These are phyloP conservation scores for Cantharis lateralis DNA, from an alignment of 2,888 invertebrate genomes.

Conservation along the genomic window DNA sequence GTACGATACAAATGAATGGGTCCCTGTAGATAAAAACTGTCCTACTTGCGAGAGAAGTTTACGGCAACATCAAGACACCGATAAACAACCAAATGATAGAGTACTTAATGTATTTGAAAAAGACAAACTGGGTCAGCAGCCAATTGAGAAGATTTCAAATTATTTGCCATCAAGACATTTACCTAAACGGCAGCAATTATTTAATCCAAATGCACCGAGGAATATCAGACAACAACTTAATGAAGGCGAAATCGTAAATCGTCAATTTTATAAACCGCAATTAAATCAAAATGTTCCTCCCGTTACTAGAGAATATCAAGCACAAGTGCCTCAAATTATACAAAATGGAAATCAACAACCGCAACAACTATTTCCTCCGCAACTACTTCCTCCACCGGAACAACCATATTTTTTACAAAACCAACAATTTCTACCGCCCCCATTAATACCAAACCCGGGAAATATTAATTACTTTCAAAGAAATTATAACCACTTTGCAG, in stretches of 20 bases:
- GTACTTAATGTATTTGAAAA: constrained; percentile 48
- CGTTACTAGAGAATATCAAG: background rate
- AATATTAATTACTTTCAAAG: constrained; percentile 8
- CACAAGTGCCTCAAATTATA: constrained; percentile 13
- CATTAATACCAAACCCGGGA: background rate
- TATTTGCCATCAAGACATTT: constrained; percentile 40
- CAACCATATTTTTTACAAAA: constrained; percentile 22
- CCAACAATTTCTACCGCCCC: constrained; percentile 12
- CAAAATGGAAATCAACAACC: constrained; percentile 3
- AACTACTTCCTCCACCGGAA: constrained; percentile 9
- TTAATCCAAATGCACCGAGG: background rate
- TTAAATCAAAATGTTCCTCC: constrained; percentile 16
- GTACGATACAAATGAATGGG: constrained; percentile 60
- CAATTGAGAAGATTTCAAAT: constrained; percentile 6
- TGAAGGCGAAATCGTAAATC: constrained; percentile 19
- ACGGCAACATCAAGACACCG: constrained; percentile 22
- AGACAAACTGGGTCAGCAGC: constrained; percentile 42
- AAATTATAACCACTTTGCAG: constrained; percentile 9
- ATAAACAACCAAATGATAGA: constrained; percentile 47
- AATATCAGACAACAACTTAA: constrained; percentile 39
- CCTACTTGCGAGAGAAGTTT: constrained; percentile 44
- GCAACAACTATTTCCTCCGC: constrained; percentile 20
- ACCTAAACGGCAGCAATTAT: constrained; percentile 43
- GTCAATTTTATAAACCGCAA: constrained; percentile 18
- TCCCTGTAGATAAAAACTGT: constrained; percentile 57